Evolutionary conservation across 2,888 invertebrate genomes (phyloP), one percentile per base, ranked within the genome.

Genomic region (Cosmopolites sordidus): DNA sequence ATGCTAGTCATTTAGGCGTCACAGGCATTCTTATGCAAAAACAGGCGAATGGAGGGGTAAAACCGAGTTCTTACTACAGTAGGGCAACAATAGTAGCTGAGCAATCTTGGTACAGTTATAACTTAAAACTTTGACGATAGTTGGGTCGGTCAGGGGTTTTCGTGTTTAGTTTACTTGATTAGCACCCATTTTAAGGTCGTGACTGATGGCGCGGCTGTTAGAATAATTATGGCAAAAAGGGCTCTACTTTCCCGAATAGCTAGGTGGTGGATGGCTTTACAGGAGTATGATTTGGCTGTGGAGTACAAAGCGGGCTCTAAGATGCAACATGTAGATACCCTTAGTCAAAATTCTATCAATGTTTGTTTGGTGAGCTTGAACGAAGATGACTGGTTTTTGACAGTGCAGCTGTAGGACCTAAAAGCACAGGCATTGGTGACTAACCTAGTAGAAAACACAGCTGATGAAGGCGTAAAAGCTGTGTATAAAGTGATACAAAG

Each of bases 71-170:
- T 4, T 71, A 66, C 51, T 61, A 58, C 18, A 68, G 66, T 40
- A 58, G 66, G 33, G 61, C 61, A 11, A 62, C 69, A 1, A 62
- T 62, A 1, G 48, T 39, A 4, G 51, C 62, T 1, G 71, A 74
- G 58, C 40, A 50, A 17, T 18, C 33, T n/a, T 62, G 58, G 16
- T 58, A 60, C 27, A 53, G 55, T 11, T 62, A 57, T 39, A 64
- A 29, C 40, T 64, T 12, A 59, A 63, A 57, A 62, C 62, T 6
- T 51, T 63, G 41, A 59, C 62, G 27, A 54, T 62, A 5, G 60
- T 61, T 9, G 59, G 60, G 17, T 51, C 58, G 1, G 29, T 60
- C 1, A 54, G 44, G 37, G 58, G 57, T n/a, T 61, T 60, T 43
- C 42, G 60, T 14, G n/a, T n/a, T n/a, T n/a, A n/a, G 48, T 54